Evolutionary conservation across 2,113 vertebrate genomes (phyloP), one percentile per base, ranked within the genome.

Genomic region (Excalfactoria chinensis): DNA sequence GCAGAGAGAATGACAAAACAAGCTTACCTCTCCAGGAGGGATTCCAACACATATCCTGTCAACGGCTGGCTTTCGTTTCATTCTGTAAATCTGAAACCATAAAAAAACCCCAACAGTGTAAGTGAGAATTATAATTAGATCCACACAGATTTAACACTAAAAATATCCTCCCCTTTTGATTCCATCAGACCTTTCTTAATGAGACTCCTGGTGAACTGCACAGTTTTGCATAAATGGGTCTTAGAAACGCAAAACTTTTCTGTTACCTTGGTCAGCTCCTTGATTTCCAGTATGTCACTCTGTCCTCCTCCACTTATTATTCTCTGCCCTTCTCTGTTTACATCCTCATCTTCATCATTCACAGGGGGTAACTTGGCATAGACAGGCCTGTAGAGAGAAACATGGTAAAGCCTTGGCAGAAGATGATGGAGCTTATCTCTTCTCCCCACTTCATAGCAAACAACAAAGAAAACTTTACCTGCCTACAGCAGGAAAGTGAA

Each of bases 1-100:
- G 62, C 9, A 88, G 84, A 62, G 13, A 55, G 11, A 40, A 28
- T 62, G 53, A 86, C 7, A 60, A 85, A 85, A 88, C 41, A 53
- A 58, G 9, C 18, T 98, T 97, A 99, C 99, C 98, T 99, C 99
- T 78, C 99, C 99, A 49, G 98, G 99, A 55, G 99, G 99, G 34
- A 99, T 99, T 90, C 99, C 99, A 20, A 99, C 98, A 89, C 99
- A 99, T 59, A 99, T 98, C 43, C 98, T 98, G 84, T 99, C 99
- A 46, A 99, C 99, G 1, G 99, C 99, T 10, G 99, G 99, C 85
- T 99, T 99, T 96, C 98, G 98, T 78, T 99, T 99, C 97, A 98
- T 98, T 95, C 99, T 98, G 62, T 99, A 99, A 63, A 99, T 98
- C 99, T 99, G 96, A n/a, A 97, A 95, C 6, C 37, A 26, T 13